These are phyloP conservation scores for Heliconius cydno DNA, from an alignment of 2,888 invertebrate species.

Conservation along the genomic window DNA sequence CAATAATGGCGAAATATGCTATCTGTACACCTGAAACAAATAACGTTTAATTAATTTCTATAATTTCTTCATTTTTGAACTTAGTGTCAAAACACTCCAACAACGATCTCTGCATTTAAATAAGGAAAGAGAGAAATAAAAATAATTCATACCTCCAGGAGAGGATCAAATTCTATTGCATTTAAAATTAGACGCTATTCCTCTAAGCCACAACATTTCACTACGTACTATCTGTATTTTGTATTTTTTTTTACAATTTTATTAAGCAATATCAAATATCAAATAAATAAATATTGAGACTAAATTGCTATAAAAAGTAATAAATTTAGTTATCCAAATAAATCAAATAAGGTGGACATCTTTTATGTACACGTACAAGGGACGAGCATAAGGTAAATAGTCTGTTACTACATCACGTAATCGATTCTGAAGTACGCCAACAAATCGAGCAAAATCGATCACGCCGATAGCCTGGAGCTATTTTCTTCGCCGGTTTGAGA, in stretches of 20 bases:
- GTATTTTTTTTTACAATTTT: neutral
- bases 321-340: constrained; percentile 16
- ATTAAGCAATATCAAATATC: neutral
- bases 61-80: neutral
- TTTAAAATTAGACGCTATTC: too few species aligned
- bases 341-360: constrained; percentile 20
- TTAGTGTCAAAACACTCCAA: too few species aligned
- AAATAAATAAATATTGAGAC: neutral
- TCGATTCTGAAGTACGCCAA: constrained; percentile 65
- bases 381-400: constrained; percentile 26
- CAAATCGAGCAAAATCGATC: constrained; percentile 58
- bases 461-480: constrained; percentile 43
- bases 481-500: constrained; percentile 41
- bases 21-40: constrained; percentile 90
- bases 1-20: constrained; percentile 90
- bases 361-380: constrained; percentile 17
- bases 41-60: constrained; percentile 37
- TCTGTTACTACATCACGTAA: constrained; percentile 56
- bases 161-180: too few species aligned
- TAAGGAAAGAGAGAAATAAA: too few species aligned
- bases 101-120: too few species aligned
- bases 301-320: neutral
- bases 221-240: neutral
- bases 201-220: too few species aligned
- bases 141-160: too few species aligned